Percentiles rank a stretch among this genome's conserved stretches.
These are phyloP conservation scores for Isichthys henryi DNA, from an alignment of 2,113 vertebrate genomes.

Conservation along the genomic window DNA sequence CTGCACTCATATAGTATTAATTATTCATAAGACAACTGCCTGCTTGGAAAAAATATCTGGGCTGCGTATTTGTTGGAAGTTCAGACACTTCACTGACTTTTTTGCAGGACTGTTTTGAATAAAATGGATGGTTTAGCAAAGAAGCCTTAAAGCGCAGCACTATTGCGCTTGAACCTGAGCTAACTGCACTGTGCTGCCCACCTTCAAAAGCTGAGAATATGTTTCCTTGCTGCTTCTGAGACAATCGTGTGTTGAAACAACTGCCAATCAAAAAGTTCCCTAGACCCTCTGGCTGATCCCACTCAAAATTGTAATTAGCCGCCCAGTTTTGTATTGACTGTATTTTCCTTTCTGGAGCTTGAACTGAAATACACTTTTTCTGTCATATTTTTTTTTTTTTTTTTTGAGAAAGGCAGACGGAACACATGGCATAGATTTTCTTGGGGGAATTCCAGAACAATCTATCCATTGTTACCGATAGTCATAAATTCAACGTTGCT, in stretches of 20 bases:
- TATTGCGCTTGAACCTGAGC: constrained; percentile 51
- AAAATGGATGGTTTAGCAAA: constrained; percentile 37
- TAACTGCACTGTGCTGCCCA: constrained; percentile 58
- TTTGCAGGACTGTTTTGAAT: constrained; percentile 44
- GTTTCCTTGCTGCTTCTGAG: constrained; percentile 59
- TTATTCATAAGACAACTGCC: background rate
- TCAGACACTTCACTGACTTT: constrained; percentile 1
- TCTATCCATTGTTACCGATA: constrained; percentile 33
- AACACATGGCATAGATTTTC: constrained; percentile 7
- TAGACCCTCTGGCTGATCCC: constrained; percentile 48
- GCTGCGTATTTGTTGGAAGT: background rate
- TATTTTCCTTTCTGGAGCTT: constrained; percentile 24
- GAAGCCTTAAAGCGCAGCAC: constrained; percentile 47
- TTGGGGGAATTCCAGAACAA: constrained; percentile 27
- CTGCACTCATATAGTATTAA: background rate
- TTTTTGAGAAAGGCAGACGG: constrained; percentile 4
- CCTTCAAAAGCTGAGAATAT: constrained; percentile 61
- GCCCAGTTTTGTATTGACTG: constrained; percentile 35
- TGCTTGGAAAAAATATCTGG: background rate
- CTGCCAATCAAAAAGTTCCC: constrained; percentile 48
- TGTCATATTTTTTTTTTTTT: background rate
- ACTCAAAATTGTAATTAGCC: constrained; percentile 48
- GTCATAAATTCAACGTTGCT: constrained; percentile 33
- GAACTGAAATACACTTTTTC: constrained; percentile 2
- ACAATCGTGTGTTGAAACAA: constrained; percentile 63